A percentile compares a stretch with the other conserved stretches of the same genome.
Evolutionary conservation across 2,888 invertebrate genomes (phyloP).

Genomic region (Drosophila melanosoma): DNA sequence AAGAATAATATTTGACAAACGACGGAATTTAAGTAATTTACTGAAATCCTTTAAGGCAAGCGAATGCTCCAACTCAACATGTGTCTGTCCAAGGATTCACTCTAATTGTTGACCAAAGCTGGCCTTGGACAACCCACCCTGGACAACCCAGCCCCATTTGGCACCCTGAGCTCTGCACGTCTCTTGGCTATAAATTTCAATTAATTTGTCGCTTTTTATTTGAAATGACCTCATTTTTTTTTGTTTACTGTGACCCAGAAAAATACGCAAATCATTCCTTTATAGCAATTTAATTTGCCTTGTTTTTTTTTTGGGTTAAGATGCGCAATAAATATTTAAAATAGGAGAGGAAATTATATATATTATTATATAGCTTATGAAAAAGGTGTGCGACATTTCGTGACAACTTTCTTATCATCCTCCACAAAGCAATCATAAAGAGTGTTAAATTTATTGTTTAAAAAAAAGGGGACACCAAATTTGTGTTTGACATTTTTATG

Average conservation of each 20-base stretch:
- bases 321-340: conserved; percentile 59
- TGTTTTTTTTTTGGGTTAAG: conserved; percentile 39
- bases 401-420: not conserved
- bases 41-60: conserved; percentile 1
- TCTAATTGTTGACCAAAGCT: conserved; percentile 67
- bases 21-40: not conserved
- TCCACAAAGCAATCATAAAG: not conserved
- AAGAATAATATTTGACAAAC: conserved; percentile 1
- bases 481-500: conserved; percentile 57
- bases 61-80: conserved; percentile 26
- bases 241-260: conserved; percentile 9
- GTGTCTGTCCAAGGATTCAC: conserved; percentile 44
- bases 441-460: conserved; percentile 26
- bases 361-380: not conserved
- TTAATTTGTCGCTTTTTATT: conserved; percentile 74
- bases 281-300: conserved; percentile 70
- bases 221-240: conserved; percentile 48
- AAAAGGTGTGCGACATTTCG: not conserved
- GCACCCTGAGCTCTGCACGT: conserved; percentile 50
- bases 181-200: conserved; percentile 68
- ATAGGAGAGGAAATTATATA: not conserved
- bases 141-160: not conserved
- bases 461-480: conserved; percentile 27
- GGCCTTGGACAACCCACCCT: conserved; percentile 7
- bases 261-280: conserved; percentile 70